Conservation (phyloP, 2,113 vertebrate species). For the Myocastor coypus region DNA sequence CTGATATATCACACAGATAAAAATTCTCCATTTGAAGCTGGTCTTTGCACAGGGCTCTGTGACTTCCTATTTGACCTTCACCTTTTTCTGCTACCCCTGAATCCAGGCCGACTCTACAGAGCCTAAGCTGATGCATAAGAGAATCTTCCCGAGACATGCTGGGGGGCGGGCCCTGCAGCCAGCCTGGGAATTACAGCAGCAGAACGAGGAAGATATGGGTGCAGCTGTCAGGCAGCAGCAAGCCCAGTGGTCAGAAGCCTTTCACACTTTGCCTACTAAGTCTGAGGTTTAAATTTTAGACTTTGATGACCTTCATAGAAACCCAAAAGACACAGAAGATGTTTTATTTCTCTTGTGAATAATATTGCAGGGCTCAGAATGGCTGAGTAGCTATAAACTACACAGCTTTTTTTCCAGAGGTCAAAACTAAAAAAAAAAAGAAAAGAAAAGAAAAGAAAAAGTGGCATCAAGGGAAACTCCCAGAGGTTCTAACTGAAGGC, state of each 20-base stretch:
- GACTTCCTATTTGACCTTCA: neutral
- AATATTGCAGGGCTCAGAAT: neutral
- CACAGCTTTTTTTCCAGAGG: neutral
- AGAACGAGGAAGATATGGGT: neutral
- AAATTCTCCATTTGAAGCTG: neutral
- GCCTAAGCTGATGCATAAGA: neutral
- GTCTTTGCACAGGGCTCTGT: neutral
- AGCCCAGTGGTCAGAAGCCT: too few species aligned
- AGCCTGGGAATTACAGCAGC: neutral
- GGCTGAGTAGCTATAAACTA: neutral
- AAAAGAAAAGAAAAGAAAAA: too few species aligned
- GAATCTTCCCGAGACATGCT: neutral
- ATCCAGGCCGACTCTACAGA: neutral
- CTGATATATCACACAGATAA: neutral
- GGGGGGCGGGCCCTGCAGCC: neutral
- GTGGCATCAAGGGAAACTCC: neutral
- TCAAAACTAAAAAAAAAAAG: neutral
- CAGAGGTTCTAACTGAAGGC: rapidly evolving
- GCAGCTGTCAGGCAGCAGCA: neutral
- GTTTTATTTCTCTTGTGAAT: neutral
- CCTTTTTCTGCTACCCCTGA: neutral
- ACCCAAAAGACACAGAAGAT: neutral
- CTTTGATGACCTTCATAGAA: neutral
- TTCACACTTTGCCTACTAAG: neutral
- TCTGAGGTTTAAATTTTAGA: neutral